A percentile compares a stretch with the other conserved stretches of the same genome.
These are phyloP conservation scores for Gastracanthus pulcherrimus DNA, from an alignment of 2,888 invertebrate genomes.

Conservation along the genomic window DNA sequence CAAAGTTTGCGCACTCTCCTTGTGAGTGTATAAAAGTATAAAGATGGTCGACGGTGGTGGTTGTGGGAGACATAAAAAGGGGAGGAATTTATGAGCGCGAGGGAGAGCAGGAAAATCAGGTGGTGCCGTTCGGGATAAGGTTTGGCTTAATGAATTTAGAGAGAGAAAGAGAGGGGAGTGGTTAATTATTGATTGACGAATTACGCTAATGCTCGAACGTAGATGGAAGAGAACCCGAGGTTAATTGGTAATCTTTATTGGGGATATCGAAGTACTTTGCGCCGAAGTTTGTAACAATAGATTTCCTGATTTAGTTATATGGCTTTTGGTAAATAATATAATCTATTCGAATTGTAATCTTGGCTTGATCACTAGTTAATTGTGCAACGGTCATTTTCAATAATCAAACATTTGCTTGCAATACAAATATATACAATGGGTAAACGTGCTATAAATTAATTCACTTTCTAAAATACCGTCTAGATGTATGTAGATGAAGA, in stretches of 20 bases:
- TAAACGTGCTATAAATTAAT: no score
- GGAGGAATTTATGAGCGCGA: no score
- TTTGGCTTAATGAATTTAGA: neutral
- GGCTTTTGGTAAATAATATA: slow-evolving; percentile 7
- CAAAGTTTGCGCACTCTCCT: no score
- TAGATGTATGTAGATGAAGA: no score
- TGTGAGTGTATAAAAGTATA: no score
- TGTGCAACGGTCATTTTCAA: neutral
- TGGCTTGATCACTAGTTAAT: neutral
- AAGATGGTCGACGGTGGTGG: neutral
- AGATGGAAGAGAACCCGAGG: neutral
- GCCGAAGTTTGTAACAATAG: slow-evolving; percentile 4
- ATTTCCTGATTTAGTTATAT: slow-evolving; percentile 25
- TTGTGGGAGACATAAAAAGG: neutral
- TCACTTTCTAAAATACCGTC: no score
- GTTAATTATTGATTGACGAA: slow-evolving; percentile 43
- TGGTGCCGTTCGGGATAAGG: neutral
- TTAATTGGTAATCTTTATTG: slow-evolving; percentile 40
- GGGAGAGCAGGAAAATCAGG: slow-evolving; percentile 16
- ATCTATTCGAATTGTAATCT: neutral
- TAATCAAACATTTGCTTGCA: neutral
- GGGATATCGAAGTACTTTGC: neutral
- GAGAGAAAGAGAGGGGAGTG: neutral
- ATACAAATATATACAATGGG: no score
- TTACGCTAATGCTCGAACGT: slow-evolving; percentile 36